These are phyloP conservation scores for Fragum sueziense DNA, from an alignment of 2,888 invertebrate genomes.

Conservation along the genomic window DNA sequence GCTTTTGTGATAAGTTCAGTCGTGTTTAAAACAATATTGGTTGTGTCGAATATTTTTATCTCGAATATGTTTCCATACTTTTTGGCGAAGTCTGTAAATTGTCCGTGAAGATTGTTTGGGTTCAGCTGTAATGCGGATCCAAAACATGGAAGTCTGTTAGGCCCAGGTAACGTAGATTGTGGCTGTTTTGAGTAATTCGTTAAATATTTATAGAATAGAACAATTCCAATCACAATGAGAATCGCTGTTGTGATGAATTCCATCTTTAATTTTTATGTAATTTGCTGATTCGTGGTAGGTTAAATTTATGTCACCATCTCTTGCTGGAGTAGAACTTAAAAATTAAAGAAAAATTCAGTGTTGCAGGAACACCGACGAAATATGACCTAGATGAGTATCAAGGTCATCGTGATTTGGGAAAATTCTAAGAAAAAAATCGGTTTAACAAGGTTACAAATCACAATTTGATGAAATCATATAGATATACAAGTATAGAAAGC, in stretches of 20 bases:
- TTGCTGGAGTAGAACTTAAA: no score
- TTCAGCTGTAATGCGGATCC: slow-evolving; percentile 2
- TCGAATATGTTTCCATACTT: not conserved
- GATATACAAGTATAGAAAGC: no score
- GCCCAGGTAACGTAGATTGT: not conserved
- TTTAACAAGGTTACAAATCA: no score
- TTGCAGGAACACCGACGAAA: no score
- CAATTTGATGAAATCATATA: no score
- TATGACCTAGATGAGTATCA: no score
- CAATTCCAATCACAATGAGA: not conserved
- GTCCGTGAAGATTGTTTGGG: not conserved
- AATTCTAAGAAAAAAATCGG: no score
- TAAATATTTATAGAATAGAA: not conserved
- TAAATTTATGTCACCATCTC: no score
- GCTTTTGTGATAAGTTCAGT: not conserved
- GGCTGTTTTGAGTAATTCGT: not conserved
- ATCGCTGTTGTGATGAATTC: not conserved
- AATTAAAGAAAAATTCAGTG: no score
- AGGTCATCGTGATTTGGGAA: no score
- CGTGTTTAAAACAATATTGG: not conserved
- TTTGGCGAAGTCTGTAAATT: not conserved
- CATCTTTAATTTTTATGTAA: no score
- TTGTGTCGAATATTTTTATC: slow-evolving; percentile 12
- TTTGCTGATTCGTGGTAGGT: no score
- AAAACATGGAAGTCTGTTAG: not conserved